Evolutionary conservation across 2,113 vertebrate genomes (phyloP).

Genomic region (Daubentonia madagascariensis): DNA sequence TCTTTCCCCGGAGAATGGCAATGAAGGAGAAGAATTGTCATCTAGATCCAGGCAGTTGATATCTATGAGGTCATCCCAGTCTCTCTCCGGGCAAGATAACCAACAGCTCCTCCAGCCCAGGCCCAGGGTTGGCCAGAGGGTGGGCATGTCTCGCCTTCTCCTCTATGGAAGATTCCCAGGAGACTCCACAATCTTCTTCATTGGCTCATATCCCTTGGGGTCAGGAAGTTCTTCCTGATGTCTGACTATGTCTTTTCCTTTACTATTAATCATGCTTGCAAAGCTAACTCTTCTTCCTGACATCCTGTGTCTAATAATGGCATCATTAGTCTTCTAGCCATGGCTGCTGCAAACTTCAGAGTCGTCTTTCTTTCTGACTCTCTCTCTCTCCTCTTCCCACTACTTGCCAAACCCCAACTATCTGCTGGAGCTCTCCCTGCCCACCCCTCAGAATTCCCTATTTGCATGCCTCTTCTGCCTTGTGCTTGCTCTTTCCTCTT

Average conservation of each 20-base stretch:
- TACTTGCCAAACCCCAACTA: not conserved
- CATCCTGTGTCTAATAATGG: conserved; percentile 68
- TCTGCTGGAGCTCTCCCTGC: not conserved
- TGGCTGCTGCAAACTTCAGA: conserved; percentile 62
- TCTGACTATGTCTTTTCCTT: conserved; percentile 51
- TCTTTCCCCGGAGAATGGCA: not conserved
- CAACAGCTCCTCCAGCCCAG: not conserved
- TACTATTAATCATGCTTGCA: conserved; percentile 64
- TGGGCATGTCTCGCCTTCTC: not conserved
- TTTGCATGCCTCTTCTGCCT: conserved; percentile 3
- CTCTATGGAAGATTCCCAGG: conserved; percentile 29
- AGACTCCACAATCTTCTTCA: not conserved
- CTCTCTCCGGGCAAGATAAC: not conserved
- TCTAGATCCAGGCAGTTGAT: not conserved
- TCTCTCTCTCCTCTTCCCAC: not conserved
- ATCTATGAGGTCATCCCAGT: not conserved
- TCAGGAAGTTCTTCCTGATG: conserved; percentile 68
- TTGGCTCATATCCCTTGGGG: conserved; percentile 21
- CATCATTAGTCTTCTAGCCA: conserved; percentile 74
- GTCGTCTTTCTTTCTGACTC: conserved; percentile 38
- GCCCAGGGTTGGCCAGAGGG: not conserved
- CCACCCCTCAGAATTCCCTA: not conserved
- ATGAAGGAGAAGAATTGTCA: not conserved
- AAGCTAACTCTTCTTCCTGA: conserved; percentile 57
- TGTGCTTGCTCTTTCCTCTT: not conserved